Evolutionary conservation across 2,797 vertebrate genomes (phyloP).

Genomic region (Poecilia wingei): DNA sequence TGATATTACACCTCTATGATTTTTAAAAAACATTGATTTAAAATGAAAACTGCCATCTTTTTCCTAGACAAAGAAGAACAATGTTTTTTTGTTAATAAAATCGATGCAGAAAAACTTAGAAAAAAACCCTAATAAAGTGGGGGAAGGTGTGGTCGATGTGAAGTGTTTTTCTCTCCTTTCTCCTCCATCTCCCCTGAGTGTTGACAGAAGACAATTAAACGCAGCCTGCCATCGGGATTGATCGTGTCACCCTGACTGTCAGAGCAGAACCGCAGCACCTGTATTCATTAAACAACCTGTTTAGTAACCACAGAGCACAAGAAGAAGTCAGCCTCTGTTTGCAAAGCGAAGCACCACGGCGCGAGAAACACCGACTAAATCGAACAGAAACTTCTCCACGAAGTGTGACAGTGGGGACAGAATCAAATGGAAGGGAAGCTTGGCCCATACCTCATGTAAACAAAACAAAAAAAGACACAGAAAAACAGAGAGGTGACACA

Average conservation of each 20-base stretch:
- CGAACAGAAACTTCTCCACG: constrained; percentile 53
- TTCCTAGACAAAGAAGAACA: not conserved
- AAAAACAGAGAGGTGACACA: not conserved
- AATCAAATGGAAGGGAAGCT: constrained; percentile 24
- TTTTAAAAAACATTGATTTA: not conserved
- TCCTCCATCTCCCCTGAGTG: constrained; percentile 40
- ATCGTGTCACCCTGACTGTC: constrained; percentile 72
- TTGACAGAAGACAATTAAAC: constrained; percentile 79
- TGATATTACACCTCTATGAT: not conserved
- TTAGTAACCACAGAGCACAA: constrained; percentile 60
- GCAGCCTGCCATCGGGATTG: constrained; percentile 71
- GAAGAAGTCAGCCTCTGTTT: constrained; percentile 55
- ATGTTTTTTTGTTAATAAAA: not conserved
- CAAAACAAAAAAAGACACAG: not conserved
- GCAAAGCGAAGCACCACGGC: constrained; percentile 54
- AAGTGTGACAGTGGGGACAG: constrained; percentile 44
- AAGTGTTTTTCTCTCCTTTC: constrained; percentile 14
- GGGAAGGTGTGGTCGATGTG: constrained; percentile 7
- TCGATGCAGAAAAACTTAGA: not conserved
- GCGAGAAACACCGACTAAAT: constrained; percentile 56
- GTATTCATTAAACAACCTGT: constrained; percentile 77
- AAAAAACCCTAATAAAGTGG: constrained; percentile 15
- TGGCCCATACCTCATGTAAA: constrained; percentile 43
- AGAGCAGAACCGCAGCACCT: constrained; percentile 77
- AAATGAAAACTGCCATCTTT: not conserved